These are phyloP conservation scores for Eurosta solidaginis DNA, from an alignment of 1,140 invertebrate genomes.

Conservation along the genomic window DNA sequence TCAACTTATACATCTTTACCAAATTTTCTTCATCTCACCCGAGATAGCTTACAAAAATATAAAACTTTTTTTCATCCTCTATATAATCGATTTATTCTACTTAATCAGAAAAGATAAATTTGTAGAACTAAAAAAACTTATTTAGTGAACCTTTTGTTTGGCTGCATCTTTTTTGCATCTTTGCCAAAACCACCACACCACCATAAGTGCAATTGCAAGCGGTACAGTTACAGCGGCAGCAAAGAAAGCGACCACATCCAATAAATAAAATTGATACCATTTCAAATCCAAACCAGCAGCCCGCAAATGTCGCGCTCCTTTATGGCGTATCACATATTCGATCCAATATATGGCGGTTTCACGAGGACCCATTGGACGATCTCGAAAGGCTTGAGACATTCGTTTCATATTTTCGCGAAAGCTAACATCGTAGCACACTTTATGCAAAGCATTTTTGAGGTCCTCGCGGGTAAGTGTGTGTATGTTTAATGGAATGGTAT, in stretches of 20 bases:
- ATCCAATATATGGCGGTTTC: slow-evolving; percentile 68
- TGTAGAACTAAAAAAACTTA: background rate
- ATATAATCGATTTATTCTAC: too few species aligned
- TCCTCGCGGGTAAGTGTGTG: slow-evolving; percentile 46
- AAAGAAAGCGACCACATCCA: slow-evolving; percentile 63
- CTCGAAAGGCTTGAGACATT: slow-evolving; percentile 61
- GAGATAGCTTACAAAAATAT: too few species aligned
- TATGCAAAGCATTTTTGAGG: slow-evolving; percentile 53
- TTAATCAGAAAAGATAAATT: background rate
- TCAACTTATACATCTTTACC: too few species aligned
- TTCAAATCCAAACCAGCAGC: slow-evolving; percentile 63
- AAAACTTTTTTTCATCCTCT: too few species aligned
- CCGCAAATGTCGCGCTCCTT: slow-evolving; percentile 64
- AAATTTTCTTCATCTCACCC: too few species aligned
- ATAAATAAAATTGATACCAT: slow-evolving; percentile 66
- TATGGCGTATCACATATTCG: slow-evolving; percentile 66
- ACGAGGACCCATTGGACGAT: slow-evolving; percentile 62
- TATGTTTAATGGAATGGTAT: slow-evolving; percentile 44
- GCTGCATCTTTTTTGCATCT: background rate
- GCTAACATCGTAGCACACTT: slow-evolving; percentile 61
- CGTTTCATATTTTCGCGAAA: slow-evolving; percentile 55
- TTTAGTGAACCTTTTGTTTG: background rate
- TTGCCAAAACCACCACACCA: background rate
- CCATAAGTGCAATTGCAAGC: background rate
- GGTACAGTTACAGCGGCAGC: background rate